Evolutionary conservation across 2,113 vertebrate genomes (phyloP).

Genomic region (Cyprinodon brontotheroides): DNA sequence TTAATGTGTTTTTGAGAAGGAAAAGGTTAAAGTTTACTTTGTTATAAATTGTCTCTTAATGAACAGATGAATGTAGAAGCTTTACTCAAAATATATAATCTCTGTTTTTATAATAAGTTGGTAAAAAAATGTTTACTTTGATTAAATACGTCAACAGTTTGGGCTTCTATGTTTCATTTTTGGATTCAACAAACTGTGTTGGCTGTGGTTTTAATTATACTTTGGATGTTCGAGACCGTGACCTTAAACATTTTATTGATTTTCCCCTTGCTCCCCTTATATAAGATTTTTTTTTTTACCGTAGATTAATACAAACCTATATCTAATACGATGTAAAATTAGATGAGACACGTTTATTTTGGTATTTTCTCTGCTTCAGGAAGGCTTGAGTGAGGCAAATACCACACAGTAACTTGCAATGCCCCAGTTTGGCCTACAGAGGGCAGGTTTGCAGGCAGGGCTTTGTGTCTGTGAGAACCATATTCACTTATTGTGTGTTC

Average conservation of each 20-base stretch:
- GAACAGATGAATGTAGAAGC: slow-evolving; percentile 49
- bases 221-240: background rate
- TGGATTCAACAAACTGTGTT: background rate
- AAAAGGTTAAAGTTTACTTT: background rate
- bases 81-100: slow-evolving; percentile 14
- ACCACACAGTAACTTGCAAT: background rate
- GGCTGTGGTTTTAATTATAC: background rate
- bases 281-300: too few species aligned
- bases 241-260: background rate
- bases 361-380: too few species aligned
- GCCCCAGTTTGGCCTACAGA: background rate
- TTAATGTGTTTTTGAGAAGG: slow-evolving; percentile 3
- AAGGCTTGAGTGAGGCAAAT: background rate
- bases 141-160: slow-evolving; percentile 49
- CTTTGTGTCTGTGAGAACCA: background rate
- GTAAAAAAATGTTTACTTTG: slow-evolving; percentile 26
- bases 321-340: too few species aligned
- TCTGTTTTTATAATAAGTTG: slow-evolving; percentile 34
- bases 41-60: background rate
- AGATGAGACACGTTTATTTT: too few species aligned
- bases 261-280: too few species aligned
- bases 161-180: background rate
- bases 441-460: slow-evolving; percentile 2
- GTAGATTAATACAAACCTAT: too few species aligned
- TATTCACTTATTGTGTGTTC: background rate